Percentiles rank a stretch among this genome's conserved stretches.
Evolutionary conservation across 2,113 vertebrate genomes (phyloP).

Genomic region (Arenaria interpres): DNA sequence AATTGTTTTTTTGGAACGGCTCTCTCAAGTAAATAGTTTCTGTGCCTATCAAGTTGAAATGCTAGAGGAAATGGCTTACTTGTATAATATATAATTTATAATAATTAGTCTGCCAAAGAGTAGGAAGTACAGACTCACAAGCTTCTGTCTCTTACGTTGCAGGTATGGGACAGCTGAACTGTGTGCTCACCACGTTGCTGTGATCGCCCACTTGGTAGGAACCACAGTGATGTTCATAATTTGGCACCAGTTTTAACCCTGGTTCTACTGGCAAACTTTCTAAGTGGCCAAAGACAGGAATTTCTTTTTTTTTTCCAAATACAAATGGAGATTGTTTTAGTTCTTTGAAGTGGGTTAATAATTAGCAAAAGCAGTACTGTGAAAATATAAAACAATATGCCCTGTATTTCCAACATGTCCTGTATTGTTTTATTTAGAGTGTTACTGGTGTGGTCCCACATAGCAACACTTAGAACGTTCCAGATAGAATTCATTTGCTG

Average conservation of each 20-base stretch:
- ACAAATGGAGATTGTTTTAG: not conserved
- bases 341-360: not conserved
- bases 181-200: constrained; percentile 85
- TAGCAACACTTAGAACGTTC: not conserved
- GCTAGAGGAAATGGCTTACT: not conserved
- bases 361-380: not conserved
- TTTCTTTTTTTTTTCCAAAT: not conserved
- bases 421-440: not conserved
- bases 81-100: not conserved
- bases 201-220: constrained; percentile 89
- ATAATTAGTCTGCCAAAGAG: not conserved
- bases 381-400: not conserved
- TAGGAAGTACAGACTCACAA: not conserved
- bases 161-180: constrained; percentile 93
- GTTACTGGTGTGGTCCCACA: not conserved
- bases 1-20: not conserved
- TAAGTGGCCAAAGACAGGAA: not conserved
- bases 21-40: not conserved
- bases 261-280: not conserved
- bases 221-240: not conserved
- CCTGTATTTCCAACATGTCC: not conserved
- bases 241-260: not conserved
- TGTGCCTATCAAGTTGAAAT: not conserved
- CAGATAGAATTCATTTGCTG: not conserved
- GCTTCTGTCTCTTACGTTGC: not conserved